Evolutionary conservation across 2,113 vertebrate species (phyloP).

Genomic region (Choloepus hoffmanni): DNA sequence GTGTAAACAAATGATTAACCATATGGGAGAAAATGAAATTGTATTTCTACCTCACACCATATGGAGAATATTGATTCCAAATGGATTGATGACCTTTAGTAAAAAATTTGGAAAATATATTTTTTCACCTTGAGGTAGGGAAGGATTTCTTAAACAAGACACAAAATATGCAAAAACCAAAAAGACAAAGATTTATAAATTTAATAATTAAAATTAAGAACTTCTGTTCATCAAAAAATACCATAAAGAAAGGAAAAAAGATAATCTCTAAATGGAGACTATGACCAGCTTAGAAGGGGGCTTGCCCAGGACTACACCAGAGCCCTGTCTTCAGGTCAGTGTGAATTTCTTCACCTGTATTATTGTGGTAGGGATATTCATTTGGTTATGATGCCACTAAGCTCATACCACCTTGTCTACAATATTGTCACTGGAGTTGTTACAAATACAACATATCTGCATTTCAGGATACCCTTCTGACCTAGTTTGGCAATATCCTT

Average conservation of each 20-base stretch:
- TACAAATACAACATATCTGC: neutral
- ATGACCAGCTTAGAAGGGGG: neutral
- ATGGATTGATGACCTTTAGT: neutral
- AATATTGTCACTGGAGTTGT: neutral
- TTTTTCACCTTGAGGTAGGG: neutral
- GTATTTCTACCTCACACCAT: neutral
- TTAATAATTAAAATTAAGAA: slow-evolving; percentile 42
- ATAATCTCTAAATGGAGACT: neutral
- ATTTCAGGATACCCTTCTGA: neutral
- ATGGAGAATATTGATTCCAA: neutral
- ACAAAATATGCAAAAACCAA: neutral
- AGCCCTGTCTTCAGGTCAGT: neutral
- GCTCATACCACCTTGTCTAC: neutral
- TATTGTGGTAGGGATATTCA: neutral
- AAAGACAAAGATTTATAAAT: neutral
- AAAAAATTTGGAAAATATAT: slow-evolving; percentile 13
- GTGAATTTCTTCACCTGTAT: neutral
- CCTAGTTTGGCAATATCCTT: neutral
- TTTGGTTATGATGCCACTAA: neutral
- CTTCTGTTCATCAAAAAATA: neutral
- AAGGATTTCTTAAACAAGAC: slow-evolving; percentile 7
- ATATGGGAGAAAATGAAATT: slow-evolving; percentile 9
- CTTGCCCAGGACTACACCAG: neutral
- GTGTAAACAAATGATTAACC: neutral
- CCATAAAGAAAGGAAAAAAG: neutral